Evolutionary conservation across 2,888 invertebrate genomes (phyloP).

Genomic region (Ditula angustiorana): DNA sequence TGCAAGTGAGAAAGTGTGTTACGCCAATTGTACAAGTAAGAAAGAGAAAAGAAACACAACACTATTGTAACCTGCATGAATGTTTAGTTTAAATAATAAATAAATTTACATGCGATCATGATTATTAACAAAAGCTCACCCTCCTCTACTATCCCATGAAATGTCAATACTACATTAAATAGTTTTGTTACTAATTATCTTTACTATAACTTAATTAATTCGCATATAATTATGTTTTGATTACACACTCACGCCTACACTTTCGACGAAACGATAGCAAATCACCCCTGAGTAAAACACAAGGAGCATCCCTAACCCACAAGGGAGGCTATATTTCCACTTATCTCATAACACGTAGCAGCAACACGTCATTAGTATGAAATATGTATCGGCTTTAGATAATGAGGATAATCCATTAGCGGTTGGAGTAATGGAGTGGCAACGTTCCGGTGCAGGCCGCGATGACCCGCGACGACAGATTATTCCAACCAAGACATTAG

Average conservation of each 20-base stretch:
- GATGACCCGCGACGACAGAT: constrained; percentile 38
- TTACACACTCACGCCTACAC: background rate
- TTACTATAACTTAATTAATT: no score
- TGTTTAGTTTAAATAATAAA: no score
- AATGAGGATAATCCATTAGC: constrained; percentile 43
- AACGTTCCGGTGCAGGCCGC: constrained; percentile 30
- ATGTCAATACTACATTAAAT: no score
- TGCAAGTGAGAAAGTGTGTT: no score
- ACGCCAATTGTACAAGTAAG: no score
- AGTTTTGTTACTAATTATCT: no score
- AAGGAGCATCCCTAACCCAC: constrained; percentile 1
- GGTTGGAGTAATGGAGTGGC: constrained; percentile 40
- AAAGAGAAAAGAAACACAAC: no score
- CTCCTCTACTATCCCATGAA: no score
- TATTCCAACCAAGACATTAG: background rate
- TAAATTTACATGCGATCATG: no score
- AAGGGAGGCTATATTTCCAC: constrained; percentile 4
- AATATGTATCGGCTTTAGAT: constrained; percentile 29
- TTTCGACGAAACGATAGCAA: constrained; percentile 10
- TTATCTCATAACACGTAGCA: constrained; percentile 14
- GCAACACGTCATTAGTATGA: constrained; percentile 30
- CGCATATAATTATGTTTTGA: no score
- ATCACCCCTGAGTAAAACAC: constrained; percentile 27
- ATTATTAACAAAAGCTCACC: no score
- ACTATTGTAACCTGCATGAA: no score